Conservation (phyloP, 2,888 invertebrate genomes). For the Polymixis flavicincta region DNA sequence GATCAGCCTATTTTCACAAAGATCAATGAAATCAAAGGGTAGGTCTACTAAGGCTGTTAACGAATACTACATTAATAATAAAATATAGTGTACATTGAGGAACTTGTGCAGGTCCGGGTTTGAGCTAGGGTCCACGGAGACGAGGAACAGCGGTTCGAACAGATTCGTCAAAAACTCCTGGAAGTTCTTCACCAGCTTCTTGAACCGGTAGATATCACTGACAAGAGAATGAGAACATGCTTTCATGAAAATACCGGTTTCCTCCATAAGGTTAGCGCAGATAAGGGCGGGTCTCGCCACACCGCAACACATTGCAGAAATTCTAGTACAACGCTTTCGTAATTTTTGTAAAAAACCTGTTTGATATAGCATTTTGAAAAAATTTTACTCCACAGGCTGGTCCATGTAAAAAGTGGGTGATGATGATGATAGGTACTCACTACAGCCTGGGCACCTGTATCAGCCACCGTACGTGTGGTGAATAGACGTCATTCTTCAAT, state of each 20-base stretch:
- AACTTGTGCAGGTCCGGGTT: constrained; percentile 98
- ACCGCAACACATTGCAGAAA: background rate
- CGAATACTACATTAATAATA: background rate
- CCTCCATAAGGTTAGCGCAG: background rate
- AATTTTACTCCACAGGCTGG: background rate
- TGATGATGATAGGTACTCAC: constrained; percentile 92
- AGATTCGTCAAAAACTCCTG: constrained; percentile 98
- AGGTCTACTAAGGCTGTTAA: background rate
- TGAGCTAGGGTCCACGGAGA: constrained; percentile 96
- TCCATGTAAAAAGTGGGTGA: background rate
- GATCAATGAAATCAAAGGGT: background rate
- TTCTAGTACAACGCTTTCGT: background rate
- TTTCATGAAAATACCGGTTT: background rate
- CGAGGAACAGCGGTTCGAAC: constrained; percentile 98
- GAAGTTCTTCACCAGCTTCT: constrained; percentile 98
- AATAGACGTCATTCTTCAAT: constrained; percentile 97
- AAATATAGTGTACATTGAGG: constrained; percentile 83
- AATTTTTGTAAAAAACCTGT: background rate
- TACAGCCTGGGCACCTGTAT: constrained; percentile 99
- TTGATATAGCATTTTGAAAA: too few species aligned
- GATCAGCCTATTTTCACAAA: background rate
- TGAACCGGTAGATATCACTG: constrained; percentile 99
- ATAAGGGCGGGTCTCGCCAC: background rate
- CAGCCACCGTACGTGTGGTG: constrained; percentile 98
- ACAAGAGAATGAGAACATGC: constrained; percentile 60